These are phyloP conservation scores for Holacanthus passer DNA, from an alignment of 2,113 vertebrate genomes.

Conservation along the genomic window DNA sequence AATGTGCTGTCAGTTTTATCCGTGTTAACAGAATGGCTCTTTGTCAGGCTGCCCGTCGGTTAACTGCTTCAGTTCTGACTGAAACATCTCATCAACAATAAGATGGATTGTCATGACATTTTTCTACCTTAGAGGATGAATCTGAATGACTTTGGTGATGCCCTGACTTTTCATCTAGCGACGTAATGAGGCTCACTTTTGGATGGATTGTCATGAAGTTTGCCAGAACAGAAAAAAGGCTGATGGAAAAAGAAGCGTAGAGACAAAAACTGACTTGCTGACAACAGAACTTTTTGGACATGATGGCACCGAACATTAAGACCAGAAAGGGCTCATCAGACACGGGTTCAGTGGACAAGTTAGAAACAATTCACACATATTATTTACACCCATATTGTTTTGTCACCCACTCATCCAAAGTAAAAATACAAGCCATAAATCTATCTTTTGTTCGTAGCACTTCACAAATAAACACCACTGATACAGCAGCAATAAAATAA, in stretches of 20 bases:
- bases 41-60: not conserved
- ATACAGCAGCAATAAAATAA: slow-evolving; percentile 50
- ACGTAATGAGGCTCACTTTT: not conserved
- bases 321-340: not conserved
- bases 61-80: not conserved
- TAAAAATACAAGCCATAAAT: slow-evolving; percentile 27
- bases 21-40: not conserved
- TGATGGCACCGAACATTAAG: not conserved
- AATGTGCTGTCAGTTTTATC: not conserved
- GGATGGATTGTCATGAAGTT: not conserved
- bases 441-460: not conserved
- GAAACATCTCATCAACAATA: not conserved
- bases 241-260: not conserved
- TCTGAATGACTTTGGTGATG: not conserved
- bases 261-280: not conserved
- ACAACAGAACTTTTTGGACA: not conserved
- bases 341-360: slow-evolving; percentile 4
- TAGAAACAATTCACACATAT: slow-evolving; percentile 40
- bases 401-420: not conserved
- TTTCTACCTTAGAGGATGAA: not conserved
- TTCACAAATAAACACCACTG: slow-evolving; percentile 46
- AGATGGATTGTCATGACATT: not conserved
- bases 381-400: slow-evolving; percentile 45
- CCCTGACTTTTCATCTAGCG: not conserved
- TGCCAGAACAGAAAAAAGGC: not conserved